phyloP scores from a whole-genome alignment of 2,113 vertebrate genomes.

The Antennarius striatus region DNA sequence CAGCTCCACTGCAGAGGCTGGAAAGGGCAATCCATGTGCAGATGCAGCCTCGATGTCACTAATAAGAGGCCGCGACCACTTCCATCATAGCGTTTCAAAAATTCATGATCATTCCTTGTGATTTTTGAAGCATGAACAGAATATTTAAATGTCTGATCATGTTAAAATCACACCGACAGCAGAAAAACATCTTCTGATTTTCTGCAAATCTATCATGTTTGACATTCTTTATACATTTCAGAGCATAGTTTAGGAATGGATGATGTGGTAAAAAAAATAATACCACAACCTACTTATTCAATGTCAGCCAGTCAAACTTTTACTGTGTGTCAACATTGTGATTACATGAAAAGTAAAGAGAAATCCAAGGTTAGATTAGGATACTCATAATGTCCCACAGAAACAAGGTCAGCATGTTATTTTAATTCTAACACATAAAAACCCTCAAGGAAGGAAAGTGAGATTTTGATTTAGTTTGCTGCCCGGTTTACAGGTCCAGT shows the following conservation, averaged over 20 bases:
- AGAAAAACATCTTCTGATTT: conserved; percentile 10
- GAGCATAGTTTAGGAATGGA: background rate
- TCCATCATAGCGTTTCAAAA: background rate
- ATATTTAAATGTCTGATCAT: background rate
- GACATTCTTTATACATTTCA: conserved; percentile 2
- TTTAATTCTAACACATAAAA: too few relatives aligned
- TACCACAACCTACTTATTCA: too few relatives aligned
- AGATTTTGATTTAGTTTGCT: too few relatives aligned
- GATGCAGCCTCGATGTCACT: background rate
- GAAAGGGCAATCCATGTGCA: conserved; percentile 8
- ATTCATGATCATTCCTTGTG: background rate
- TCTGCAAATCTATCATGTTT: conserved; percentile 4
- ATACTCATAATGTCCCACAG: too few relatives aligned
- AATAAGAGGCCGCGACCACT: conserved; percentile 36
- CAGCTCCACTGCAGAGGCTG: conserved; percentile 2
- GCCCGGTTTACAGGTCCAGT: background rate
- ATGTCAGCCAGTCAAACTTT: too few relatives aligned
- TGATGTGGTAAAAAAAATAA: too few relatives aligned
- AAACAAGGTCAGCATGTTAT: too few relatives aligned
- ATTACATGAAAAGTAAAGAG: too few relatives aligned
- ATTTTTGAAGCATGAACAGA: conserved; percentile 27
- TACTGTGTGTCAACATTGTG: too few relatives aligned
- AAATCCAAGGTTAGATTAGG: too few relatives aligned
- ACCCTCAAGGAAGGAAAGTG: too few relatives aligned
- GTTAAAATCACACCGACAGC: conserved; percentile 12